These are phyloP conservation scores for Nematolebias whitei DNA, from an alignment of 2,113 vertebrate genomes.

Conservation along the genomic window DNA sequence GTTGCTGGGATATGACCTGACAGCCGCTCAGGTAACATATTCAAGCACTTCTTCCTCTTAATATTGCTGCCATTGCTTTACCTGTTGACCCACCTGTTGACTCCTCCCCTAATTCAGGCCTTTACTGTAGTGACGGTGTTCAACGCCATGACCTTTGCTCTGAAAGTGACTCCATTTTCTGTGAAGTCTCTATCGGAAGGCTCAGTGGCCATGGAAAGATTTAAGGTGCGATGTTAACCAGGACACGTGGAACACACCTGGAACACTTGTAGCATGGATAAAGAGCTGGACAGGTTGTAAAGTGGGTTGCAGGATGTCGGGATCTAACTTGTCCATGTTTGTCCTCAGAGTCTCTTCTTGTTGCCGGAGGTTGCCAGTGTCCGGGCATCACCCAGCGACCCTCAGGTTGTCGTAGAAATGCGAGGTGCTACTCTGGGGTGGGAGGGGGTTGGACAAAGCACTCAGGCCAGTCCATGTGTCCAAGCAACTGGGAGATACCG, in stretches of 20 bases:
- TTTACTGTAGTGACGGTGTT: conserved; percentile 96
- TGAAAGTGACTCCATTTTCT: conserved; percentile 94
- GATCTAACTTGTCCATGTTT: not conserved
- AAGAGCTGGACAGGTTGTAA: no score
- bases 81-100: not conserved
- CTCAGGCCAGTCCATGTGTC: conserved; percentile 88
- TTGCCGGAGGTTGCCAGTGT: conserved; percentile 91
- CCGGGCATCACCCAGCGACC: conserved; percentile 85
- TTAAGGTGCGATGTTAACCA: conserved; percentile 83
- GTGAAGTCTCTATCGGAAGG: conserved; percentile 94
- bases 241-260: conserved; percentile 41
- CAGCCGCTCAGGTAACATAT: conserved; percentile 86
- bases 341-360: conserved; percentile 92
- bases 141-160: conserved; percentile 95
- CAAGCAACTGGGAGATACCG: conserved; percentile 75
- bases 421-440: conserved; percentile 89
- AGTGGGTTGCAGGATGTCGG: no score
- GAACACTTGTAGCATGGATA: conserved; percentile 25
- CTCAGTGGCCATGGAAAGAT: conserved; percentile 89
- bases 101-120: conserved; percentile 75
- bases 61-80: not conserved
- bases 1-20: conserved; percentile 91
- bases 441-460: conserved; percentile 88
- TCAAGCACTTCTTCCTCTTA: not conserved
- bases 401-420: conserved; percentile 88